Base-by-base conservation (phyloP, 2,797 vertebrate genomes). In the Pogoniulus pusillus region DNA sequence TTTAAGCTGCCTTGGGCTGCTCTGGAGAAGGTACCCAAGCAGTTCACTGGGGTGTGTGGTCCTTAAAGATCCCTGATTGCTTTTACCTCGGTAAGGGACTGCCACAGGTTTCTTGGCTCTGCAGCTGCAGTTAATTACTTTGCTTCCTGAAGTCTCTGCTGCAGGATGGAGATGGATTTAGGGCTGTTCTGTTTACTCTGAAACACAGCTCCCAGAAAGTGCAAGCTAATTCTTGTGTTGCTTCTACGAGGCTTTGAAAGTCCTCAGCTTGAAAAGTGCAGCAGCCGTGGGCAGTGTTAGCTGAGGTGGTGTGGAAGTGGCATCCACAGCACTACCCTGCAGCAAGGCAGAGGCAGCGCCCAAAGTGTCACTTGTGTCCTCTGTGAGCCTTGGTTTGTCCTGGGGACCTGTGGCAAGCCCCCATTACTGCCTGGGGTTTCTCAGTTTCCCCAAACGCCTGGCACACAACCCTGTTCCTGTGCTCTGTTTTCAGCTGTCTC, bases 401-500 rank as follows among this genome's bases (percentile, higher is more conserved):
- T 37, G 54, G 69, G 54, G 65, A 16, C 73, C 88, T 90, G 11
- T 45, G 47, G 23, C 47, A 49, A 49, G 24, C 47, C 22, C 22
- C 11, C 82, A 62, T 73, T 74, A 37, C 34, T 68, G 27, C 32
- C 69, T 65, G 72, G 69, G 22, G 23, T 32, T 91, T 83, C 57
- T 70, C 49, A 75, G 65, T 59, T 57, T 78, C 72, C n/a, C 51
- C 47, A 39, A 26, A 19, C 26, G 16, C 63, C 34, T 8, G 3
- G 87, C 76, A 54, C 73, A 66, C 70, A 57, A 10, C 72, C 82
- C 70, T 14, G 37, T 75, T 87, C 77, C 80, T 87, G 65, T 57
- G 26, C 47, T 89, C 75, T 81, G 83, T 93, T 96, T 91, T 85
- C 84, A 24, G 87, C 15, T 35, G 0, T 72, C 76, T 80, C 51